Evolutionary conservation across 2,113 vertebrate species (phyloP), one percentile per base, ranked within the genome.

Genomic region (Mionectes macconnelli): DNA sequence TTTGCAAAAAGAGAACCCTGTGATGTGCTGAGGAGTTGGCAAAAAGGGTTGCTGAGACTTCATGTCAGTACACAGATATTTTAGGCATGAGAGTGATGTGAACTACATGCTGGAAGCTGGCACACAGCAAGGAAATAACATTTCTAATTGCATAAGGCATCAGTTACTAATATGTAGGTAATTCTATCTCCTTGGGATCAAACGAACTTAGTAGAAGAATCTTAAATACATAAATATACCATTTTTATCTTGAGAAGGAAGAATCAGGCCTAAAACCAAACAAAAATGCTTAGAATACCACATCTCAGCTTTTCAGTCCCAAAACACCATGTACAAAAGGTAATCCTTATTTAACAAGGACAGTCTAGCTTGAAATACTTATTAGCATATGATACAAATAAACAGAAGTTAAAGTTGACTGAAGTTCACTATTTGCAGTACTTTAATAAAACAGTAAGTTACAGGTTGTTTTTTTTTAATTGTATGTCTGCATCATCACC

Each of bases 101-200:
- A 64, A 44, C 31, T 68, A 22, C 28, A 63, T 30, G 12, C 60
- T 81, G 44, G 47, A 68, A 95, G 63, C 22, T 49, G 80, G 60
- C 59, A 93, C 20, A 85, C 8, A 83, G 37, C 24, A 64, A 69
- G 47, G 67, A 16, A 47, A 84, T 66, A 70, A 30, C 27, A 68
- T 16, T 92, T 89, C 55, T 79, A 82, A 79, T 59, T 63, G 42
- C 83, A 80, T 92, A 94, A 88, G 80, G 94, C 91, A 95, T 91
- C 68, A 37, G 55, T 67, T 75, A 70, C 21, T 60, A 67, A n/a
- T 8, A 87, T 1, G 10, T 1, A 59, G 31, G 47, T 33, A 80
- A 79, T 42, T 84, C 45, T 80, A 42, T 81, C 30, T 80, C 30
- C 87, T 85, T 33, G 8, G 40, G 44, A 92, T 79, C 92, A 91